These are phyloP conservation scores for Psittacula cyanocephala DNA, from an alignment of 2,113 vertebrate species.

Conservation along the genomic window DNA sequence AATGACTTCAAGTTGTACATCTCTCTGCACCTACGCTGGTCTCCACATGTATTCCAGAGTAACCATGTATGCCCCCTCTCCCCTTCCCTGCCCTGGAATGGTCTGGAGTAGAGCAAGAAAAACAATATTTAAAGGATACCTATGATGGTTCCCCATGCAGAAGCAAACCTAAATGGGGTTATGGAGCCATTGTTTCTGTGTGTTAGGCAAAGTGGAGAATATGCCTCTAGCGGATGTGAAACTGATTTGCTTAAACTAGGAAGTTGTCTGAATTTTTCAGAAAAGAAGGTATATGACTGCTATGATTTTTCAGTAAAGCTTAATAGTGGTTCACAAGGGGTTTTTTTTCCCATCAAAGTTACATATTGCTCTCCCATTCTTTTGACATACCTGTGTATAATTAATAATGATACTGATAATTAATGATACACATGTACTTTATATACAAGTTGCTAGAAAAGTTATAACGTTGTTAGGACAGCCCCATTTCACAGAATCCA, in stretches of 20 bases:
- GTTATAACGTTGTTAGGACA: neutral
- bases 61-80: rapidly evolving
- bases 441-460: neutral
- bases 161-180: neutral
- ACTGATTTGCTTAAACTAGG: neutral
- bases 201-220: neutral
- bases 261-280: neutral
- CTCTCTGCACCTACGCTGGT: neutral
- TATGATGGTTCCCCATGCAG: neutral
- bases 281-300: neutral
- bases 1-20: neutral
- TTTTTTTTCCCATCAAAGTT: neutral
- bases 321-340: neutral
- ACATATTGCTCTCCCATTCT: neutral
- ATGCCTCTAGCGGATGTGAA: neutral
- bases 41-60: neutral
- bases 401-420: neutral
- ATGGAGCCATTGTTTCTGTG: neutral
- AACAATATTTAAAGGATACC: neutral
- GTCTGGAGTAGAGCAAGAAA: neutral
- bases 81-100: neutral
- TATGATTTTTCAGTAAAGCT: neutral
- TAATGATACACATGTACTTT: neutral
- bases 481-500: neutral
- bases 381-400: neutral